A percentile compares a stretch with the other conserved stretches of the same genome.
These are phyloP conservation scores for Seriola quinqueradiata DNA, from an alignment of 2,113 vertebrate genomes.

Conservation along the genomic window DNA sequence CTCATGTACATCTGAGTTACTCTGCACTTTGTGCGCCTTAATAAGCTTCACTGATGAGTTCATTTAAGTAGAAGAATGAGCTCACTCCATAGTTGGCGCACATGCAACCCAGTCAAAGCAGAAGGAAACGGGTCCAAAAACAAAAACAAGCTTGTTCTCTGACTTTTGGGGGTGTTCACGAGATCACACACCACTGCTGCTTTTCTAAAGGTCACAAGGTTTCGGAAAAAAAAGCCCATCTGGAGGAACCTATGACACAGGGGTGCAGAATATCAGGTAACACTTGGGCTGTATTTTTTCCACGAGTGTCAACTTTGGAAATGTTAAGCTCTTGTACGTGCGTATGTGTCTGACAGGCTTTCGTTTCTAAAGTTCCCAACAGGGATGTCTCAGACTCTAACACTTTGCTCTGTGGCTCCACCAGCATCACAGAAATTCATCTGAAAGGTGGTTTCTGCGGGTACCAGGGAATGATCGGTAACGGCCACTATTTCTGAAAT, in stretches of 20 bases:
- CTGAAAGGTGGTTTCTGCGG: slow-evolving; percentile 50
- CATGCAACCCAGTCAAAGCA: slow-evolving; percentile 76
- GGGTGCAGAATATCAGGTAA: slow-evolving; percentile 80
- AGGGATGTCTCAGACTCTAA: slow-evolving; percentile 47
- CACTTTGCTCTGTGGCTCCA: slow-evolving; percentile 38
- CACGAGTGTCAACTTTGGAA: slow-evolving; percentile 72
- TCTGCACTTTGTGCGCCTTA: neutral
- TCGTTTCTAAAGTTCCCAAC: slow-evolving; percentile 54
- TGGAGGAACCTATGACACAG: slow-evolving; percentile 78
- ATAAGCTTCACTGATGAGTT: slow-evolving; percentile 61
- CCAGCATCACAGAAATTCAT: slow-evolving; percentile 10
- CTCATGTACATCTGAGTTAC: slow-evolving; percentile 1
- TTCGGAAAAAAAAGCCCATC: slow-evolving; percentile 62
- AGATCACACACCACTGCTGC: slow-evolving; percentile 62
- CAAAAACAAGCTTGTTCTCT: slow-evolving; percentile 71
- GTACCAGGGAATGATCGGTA: slow-evolving; percentile 10
- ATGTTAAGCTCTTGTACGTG: slow-evolving; percentile 63
- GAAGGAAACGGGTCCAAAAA: slow-evolving; percentile 69
- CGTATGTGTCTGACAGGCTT: slow-evolving; percentile 58
- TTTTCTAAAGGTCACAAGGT: slow-evolving; percentile 72
- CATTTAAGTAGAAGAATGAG: slow-evolving; percentile 65
- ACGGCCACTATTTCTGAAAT: slow-evolving; percentile 41
- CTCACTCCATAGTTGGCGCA: slow-evolving; percentile 53
- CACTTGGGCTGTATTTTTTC: slow-evolving; percentile 66
- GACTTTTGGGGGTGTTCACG: slow-evolving; percentile 52